These are phyloP conservation scores for Ganaspis sp. DNA, from an alignment of 1,140 invertebrate species.

Conservation along the genomic window DNA sequence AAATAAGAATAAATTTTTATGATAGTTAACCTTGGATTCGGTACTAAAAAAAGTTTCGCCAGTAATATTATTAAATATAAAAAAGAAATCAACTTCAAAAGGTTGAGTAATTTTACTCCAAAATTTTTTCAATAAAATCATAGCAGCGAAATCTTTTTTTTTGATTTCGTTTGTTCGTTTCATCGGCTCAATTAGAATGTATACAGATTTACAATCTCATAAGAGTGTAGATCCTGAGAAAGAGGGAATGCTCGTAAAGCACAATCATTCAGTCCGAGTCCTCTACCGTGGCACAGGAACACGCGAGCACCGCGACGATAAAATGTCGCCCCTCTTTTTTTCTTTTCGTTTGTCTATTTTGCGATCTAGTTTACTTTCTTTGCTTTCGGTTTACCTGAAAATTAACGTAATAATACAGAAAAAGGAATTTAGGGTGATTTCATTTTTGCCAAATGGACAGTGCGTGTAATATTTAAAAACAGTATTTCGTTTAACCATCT, in stretches of 20 bases:
- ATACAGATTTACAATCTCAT: conserved; percentile 1
- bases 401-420: conserved; percentile 66
- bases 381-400: conserved; percentile 70
- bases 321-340: conserved; percentile 53
- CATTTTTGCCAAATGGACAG: conserved; percentile 31
- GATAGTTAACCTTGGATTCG: conserved; percentile 14
- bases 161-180: neutral
- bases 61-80: neutral
- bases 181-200: neutral
- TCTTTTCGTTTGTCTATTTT: conserved; percentile 57
- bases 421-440: conserved; percentile 42
- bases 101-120: neutral
- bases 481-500: neutral
- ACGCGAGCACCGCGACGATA: conserved; percentile 51
- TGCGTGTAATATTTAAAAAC: neutral
- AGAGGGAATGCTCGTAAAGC: conserved; percentile 35
- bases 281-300: conserved; percentile 69
- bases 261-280: conserved; percentile 50
- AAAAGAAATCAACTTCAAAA: neutral
- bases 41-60: conserved; percentile 12
- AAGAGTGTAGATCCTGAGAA: conserved; percentile 35
- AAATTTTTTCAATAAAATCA: neutral
- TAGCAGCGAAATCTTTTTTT: neutral
- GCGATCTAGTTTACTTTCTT: conserved; percentile 66
- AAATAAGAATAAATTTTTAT: conserved; percentile 6